These are phyloP conservation scores for Leptosomus discolor DNA, from an alignment of 2,113 vertebrate species.

Conservation along the genomic window DNA sequence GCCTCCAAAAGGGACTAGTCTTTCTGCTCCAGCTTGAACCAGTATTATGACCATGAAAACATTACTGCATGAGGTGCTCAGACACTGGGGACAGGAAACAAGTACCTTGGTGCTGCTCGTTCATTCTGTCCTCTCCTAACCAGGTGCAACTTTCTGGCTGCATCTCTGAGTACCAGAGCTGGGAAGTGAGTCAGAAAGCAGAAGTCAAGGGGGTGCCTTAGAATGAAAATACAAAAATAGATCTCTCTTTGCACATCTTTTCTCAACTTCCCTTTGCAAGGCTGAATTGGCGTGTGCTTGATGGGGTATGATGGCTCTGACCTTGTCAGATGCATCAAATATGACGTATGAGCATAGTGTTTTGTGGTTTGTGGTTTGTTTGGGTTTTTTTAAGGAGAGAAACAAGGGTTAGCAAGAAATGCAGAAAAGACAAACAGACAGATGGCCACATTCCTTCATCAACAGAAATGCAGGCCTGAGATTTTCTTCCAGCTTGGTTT, in stretches of 20 bases:
- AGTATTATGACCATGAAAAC: not conserved
- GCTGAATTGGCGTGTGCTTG: not conserved
- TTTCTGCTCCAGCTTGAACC: not conserved
- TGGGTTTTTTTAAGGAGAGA: not conserved
- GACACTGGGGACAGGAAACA: not conserved
- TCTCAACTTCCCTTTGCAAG: not conserved
- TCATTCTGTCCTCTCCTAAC: not conserved
- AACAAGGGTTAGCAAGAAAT: not conserved
- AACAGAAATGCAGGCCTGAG: not conserved
- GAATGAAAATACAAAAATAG: not conserved
- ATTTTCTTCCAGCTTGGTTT: not conserved
- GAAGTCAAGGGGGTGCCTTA: not conserved
- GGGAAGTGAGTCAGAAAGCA: not conserved
- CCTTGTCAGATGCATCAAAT: not conserved
- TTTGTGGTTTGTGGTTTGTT: no score
- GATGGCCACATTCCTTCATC: not conserved
- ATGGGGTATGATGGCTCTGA: not conserved
- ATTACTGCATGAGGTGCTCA: not conserved
- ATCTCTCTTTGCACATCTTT: not conserved
- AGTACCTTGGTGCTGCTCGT: fast-evolving
- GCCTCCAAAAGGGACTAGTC: not conserved
- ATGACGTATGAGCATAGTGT: not conserved
- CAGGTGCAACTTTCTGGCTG: not conserved
- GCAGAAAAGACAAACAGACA: not conserved
- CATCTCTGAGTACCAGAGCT: not conserved